phyloP scores from a whole-genome alignment of 2,113 vertebrate genomes.

The Meriones unguiculatus region DNA sequence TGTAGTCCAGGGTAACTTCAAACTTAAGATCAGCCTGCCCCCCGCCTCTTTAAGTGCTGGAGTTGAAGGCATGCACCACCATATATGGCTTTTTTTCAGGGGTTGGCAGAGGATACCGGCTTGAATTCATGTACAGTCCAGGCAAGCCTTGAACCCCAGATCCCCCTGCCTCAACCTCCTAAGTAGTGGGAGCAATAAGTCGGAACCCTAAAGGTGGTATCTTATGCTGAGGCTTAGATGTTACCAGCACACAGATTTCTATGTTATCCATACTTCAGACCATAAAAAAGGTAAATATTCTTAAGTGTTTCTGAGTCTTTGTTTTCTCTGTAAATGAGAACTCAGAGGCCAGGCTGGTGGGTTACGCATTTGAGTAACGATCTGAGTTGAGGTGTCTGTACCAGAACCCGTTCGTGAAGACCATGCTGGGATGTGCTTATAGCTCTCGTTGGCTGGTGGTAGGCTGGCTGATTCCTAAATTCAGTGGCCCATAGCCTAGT shows the following conservation, averaged over 20 bases:
- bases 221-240: neutral
- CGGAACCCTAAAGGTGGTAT: neutral
- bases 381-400: too few species aligned
- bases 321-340: neutral
- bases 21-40: too few species aligned
- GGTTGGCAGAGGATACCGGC: neutral
- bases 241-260: too few species aligned
- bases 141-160: neutral
- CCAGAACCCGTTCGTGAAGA: neutral
- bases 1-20: neutral
- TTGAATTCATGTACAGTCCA: neutral
- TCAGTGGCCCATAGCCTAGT: neutral
- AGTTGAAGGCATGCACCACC: neutral
- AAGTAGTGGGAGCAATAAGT: neutral
- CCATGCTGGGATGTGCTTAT: neutral
- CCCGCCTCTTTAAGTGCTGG: too few species aligned
- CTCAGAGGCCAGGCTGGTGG: neutral
- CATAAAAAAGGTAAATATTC: neutral
- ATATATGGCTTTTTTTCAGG: neutral
- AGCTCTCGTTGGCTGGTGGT: neutral
- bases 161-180: neutral
- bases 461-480: neutral
- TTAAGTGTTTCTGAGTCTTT: neutral
- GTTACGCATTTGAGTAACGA: too few species aligned
- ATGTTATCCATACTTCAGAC: neutral